Conservation (phyloP, 2,888 invertebrate genomes). For the Euspilapteryx auroguttella region DNA sequence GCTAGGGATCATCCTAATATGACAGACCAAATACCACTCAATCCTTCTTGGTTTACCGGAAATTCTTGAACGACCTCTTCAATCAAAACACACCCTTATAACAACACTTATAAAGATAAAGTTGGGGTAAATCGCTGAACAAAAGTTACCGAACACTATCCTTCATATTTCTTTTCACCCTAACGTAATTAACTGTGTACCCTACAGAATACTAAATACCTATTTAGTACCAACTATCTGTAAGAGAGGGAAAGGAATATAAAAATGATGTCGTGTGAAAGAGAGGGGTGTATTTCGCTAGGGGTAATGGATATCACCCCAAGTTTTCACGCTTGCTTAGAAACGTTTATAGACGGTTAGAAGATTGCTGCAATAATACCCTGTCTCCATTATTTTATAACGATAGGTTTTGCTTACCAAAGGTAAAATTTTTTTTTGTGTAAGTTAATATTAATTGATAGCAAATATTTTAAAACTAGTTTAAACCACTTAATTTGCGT, state of each 20-base stretch:
- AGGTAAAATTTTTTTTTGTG: too few species aligned
- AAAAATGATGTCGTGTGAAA: constrained; percentile 13
- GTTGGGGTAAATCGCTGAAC: too few species aligned
- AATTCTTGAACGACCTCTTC: constrained; percentile 2
- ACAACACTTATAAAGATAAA: too few species aligned
- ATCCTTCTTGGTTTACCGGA: constrained; percentile 11
- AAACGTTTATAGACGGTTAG: constrained; percentile 20
- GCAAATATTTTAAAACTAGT: too few species aligned
- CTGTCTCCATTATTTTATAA: too few species aligned
- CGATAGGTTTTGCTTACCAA: too few species aligned
- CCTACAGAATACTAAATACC: constrained; percentile 59
- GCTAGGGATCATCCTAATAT: constrained; percentile 21
- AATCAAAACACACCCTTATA: too few species aligned
- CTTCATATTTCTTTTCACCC: constrained; percentile 47
- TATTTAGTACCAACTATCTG: constrained; percentile 48
- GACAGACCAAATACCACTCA: constrained; percentile 19
- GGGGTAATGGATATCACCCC: constrained; percentile 31
- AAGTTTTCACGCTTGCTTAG: constrained; percentile 26
- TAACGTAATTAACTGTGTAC: constrained; percentile 48
- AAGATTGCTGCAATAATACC: constrained; percentile 11
- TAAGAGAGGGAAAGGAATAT: constrained; percentile 12
- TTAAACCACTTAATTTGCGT: too few species aligned
- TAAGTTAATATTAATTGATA: too few species aligned
- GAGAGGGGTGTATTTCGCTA: constrained; percentile 12
- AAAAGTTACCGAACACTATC: constrained; percentile 11